These are phyloP conservation scores for Ptychoptera albimana DNA, from an alignment of 2,888 invertebrate species.

Conservation along the genomic window DNA sequence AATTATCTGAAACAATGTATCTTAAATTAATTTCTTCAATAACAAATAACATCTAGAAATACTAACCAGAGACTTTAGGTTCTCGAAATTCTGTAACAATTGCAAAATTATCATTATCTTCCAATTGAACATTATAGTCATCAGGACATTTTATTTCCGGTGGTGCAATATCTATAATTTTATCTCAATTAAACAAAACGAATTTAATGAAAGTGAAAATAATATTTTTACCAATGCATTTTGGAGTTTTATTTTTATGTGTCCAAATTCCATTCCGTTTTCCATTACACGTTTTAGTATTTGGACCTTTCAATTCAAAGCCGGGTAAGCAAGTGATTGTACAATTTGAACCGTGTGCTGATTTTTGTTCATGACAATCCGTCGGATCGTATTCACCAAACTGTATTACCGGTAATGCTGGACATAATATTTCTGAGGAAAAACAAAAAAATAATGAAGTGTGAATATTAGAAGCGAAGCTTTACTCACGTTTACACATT, in stretches of 20 bases:
- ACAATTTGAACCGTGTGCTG: constrained; percentile 41
- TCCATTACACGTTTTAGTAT: constrained; percentile 35
- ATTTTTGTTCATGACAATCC: constrained; percentile 37
- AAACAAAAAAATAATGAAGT: constrained; percentile 3
- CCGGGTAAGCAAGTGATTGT: constrained; percentile 40
- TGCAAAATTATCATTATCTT: constrained; percentile 7
- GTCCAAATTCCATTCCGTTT: constrained; percentile 37
- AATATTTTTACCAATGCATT: constrained; percentile 37
- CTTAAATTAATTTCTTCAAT: not conserved
- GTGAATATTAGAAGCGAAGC: no score
- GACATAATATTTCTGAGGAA: constrained; percentile 30
- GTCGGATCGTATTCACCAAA: constrained; percentile 37
- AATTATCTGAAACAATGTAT: constrained; percentile 34
- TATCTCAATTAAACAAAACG: not conserved
- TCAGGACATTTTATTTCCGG: constrained; percentile 41
- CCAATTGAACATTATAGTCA: constrained; percentile 19
- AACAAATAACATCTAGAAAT: not conserved
- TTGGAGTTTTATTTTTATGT: constrained; percentile 26
- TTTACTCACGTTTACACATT: constrained; percentile 40
- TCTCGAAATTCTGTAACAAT: constrained; percentile 9
- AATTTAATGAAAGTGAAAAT: constrained; percentile 5
- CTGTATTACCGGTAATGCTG: constrained; percentile 32
- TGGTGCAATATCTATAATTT: constrained; percentile 35
- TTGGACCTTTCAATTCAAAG: constrained; percentile 38
- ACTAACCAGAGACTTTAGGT: constrained; percentile 25